phyloP scores from a whole-genome alignment of 2,888 invertebrate species.

The Thecophora atra region DNA sequence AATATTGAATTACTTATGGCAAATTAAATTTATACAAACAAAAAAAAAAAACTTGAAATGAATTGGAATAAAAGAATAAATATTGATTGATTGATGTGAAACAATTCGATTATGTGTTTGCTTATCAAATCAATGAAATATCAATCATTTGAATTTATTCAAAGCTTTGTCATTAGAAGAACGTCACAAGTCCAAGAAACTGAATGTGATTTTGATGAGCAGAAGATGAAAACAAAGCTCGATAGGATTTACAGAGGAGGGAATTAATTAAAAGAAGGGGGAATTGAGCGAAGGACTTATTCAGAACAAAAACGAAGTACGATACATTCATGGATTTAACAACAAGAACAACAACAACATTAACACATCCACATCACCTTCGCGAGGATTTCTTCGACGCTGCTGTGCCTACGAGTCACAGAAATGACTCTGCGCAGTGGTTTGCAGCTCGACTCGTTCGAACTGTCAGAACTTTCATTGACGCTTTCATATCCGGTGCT shows the following conservation, averaged over 20 bases:
- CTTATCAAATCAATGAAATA: too few species aligned
- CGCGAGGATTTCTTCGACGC: slow-evolving; percentile 58
- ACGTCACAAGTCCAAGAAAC: too few species aligned
- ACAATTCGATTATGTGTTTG: too few species aligned
- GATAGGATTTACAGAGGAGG: too few species aligned
- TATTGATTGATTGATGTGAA: too few species aligned
- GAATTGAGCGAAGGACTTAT: too few species aligned
- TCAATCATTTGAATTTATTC: too few species aligned
- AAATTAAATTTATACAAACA: neutral
- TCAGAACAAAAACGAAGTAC: too few species aligned
- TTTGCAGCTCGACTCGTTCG: slow-evolving; percentile 36
- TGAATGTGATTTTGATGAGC: too few species aligned
- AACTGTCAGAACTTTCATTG: slow-evolving; percentile 23
- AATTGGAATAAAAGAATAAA: neutral
- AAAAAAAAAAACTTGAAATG: neutral
- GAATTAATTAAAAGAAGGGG: too few species aligned
- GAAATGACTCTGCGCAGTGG: slow-evolving; percentile 38
- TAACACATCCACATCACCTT: slow-evolving; percentile 55
- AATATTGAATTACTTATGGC: neutral
- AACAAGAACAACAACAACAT: slow-evolving; percentile 23
- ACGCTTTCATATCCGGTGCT: slow-evolving; percentile 25
- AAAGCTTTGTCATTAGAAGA: too few species aligned
- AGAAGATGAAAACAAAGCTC: too few species aligned
- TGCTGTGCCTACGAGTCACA: slow-evolving; percentile 47
- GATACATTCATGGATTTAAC: slow-evolving; percentile 7